Conservation (phyloP, 2,797 vertebrate species). For the Artibeus jamaicensis region DNA sequence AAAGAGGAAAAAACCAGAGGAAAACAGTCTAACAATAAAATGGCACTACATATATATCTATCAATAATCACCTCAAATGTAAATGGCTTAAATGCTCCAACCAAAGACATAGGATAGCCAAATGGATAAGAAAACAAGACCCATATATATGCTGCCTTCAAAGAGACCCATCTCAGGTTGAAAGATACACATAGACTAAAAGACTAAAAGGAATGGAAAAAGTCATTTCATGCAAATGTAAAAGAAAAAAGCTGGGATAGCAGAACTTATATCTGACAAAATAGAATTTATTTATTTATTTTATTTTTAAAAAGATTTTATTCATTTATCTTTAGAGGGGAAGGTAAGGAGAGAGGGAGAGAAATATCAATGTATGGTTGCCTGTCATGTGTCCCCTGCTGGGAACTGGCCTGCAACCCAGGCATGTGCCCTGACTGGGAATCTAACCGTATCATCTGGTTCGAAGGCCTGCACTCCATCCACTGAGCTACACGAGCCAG, state of each 20-base stretch:
- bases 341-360: too few relatives aligned
- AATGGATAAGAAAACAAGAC: neutral
- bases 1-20: neutral
- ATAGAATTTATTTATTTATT: neutral
- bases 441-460: too few relatives aligned
- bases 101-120: neutral
- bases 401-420: too few relatives aligned
- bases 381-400: too few relatives aligned
- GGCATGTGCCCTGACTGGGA: too few relatives aligned
- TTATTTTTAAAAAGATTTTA: too few relatives aligned
- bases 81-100: neutral
- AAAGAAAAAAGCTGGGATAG: neutral
- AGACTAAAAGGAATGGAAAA: neutral
- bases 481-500: too few relatives aligned
- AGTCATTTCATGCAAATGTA: neutral
- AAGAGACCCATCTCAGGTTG: neutral
- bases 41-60: neutral
- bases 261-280: neutral
- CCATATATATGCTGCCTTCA: neutral
- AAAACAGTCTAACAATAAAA: neutral
- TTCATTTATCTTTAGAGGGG: too few relatives aligned
- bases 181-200: neutral
- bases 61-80: neutral
- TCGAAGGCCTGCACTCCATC: too few relatives aligned
- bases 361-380: too few relatives aligned